phyloP scores from a whole-genome alignment of 1,140 invertebrate genomes.

The Cheumatopsyche charites region DNA sequence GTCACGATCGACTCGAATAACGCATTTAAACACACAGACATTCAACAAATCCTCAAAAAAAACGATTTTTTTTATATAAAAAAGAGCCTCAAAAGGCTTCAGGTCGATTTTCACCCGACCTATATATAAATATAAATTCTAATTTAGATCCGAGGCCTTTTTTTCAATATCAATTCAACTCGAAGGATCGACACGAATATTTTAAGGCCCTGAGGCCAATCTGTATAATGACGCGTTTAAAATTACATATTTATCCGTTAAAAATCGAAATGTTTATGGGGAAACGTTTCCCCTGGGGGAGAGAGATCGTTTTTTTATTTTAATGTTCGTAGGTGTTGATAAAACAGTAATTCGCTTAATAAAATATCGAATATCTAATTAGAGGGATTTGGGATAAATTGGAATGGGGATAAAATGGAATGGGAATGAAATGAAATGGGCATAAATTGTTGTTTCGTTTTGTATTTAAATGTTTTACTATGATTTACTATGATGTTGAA shows the following conservation, averaged over 20 bases:
- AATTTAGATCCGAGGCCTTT: background rate
- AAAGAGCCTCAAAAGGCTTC: background rate
- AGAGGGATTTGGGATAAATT: too few relatives aligned
- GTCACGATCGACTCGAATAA: background rate
- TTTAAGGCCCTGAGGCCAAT: conserved; percentile 6
- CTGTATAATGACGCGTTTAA: conserved; percentile 23
- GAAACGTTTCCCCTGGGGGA: background rate
- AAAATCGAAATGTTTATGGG: conserved; percentile 19
- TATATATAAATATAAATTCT: conserved; percentile 2
- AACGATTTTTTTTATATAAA: background rate
- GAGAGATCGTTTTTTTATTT: background rate
- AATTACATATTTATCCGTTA: conserved; percentile 27
- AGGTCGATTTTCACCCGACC: background rate
- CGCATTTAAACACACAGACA: conserved; percentile 11
- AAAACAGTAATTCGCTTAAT: conserved; percentile 10
- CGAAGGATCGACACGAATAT: conserved; percentile 11
- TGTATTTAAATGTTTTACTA: too few relatives aligned
- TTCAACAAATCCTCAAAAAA: conserved; percentile 12
- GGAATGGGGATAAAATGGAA: too few relatives aligned
- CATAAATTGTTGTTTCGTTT: too few relatives aligned
- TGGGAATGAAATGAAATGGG: too few relatives aligned
- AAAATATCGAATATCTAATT: background rate
- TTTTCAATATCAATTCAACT: background rate
- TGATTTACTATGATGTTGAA: too few relatives aligned
- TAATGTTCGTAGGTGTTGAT: conserved; percentile 15